phyloP scores from a whole-genome alignment of 1,140 invertebrate species.

The Papilio glaucus region DNA sequence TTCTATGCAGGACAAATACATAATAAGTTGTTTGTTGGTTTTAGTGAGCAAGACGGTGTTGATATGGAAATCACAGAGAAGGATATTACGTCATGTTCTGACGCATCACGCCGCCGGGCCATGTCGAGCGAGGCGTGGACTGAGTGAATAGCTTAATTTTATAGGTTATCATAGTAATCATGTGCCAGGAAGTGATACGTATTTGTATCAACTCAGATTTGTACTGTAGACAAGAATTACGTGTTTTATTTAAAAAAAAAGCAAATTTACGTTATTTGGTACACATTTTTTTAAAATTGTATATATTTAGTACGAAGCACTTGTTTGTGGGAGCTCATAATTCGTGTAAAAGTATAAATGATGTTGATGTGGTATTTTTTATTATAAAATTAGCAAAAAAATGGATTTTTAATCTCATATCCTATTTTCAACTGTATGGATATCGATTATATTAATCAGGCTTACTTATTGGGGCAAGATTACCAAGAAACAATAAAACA shows the following conservation, averaged over 20 bases:
- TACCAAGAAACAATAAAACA: constrained; percentile 27
- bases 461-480: constrained; percentile 14
- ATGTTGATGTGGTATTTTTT: too few relatives aligned
- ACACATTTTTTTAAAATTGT: too few relatives aligned
- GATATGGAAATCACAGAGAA: constrained; percentile 25
- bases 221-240: background rate
- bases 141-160: constrained; percentile 26
- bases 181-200: background rate
- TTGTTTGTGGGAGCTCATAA: too few relatives aligned
- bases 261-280: too few relatives aligned
- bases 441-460: background rate
- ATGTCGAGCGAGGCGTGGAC: constrained; percentile 24
- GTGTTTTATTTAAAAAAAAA: too few relatives aligned
- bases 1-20: background rate
- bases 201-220: background rate
- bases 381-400: too few relatives aligned
- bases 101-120: constrained; percentile 16
- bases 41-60: background rate
- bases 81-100: constrained; percentile 28
- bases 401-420: background rate
- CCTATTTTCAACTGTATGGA: background rate
- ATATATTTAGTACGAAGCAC: too few relatives aligned
- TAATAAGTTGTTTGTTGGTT: constrained; percentile 4
- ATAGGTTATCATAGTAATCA: constrained; percentile 24
- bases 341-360: too few relatives aligned